Evolutionary conservation across 1,140 invertebrate species (phyloP), one percentile per base, ranked within the genome.

Genomic region (Phymastichus coffea): DNA sequence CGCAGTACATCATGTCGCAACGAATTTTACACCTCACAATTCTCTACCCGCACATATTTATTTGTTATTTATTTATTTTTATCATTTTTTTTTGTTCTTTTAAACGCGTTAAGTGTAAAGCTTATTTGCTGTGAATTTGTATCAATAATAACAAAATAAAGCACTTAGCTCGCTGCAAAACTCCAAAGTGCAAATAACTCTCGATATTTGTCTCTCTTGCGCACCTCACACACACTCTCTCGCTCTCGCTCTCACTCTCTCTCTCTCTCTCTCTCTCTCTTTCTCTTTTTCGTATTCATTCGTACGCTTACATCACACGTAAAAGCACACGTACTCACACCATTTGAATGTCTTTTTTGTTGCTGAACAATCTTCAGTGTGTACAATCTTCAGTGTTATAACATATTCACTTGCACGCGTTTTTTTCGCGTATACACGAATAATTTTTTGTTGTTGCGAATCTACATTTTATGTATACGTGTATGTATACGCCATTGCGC

Each of bases 141-240:
- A 59, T 59, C 48, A 59, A 59, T 59, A 59, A 59, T 59, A 59
- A 59, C 49, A 59, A 59, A 59, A 59, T 53, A 53, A 59, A 53
- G 57, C 57, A 59, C 57, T 59, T 59, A 59, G 57, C 57, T 59
- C 23, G 41, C 48, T 59, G 57, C 49, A 53, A 53, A 59, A 59
- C 57, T 59, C 25, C 57, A 59, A 59, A 59, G 57, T 59, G 49
- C 57, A 59, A 58, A 58, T 57, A 51, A 58, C 47, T 57, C 47
- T 33, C 47, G 38, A 33, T 33, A 49, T 57, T 46, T 57, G 9
- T 46, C 25, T 30, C 47, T 10, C 28, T 38, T n/a, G n/a, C n/a
- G n/a, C n/a, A n/a, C n/a, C n/a, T n/a, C n/a, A n/a, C n/a, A n/a
- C n/a, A n/a, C 28, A 17, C n/a, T 46, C 15, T 35, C 30, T 44